Base-by-base conservation (phyloP, 2,113 vertebrate species). In the Zapus hudsonius region DNA sequence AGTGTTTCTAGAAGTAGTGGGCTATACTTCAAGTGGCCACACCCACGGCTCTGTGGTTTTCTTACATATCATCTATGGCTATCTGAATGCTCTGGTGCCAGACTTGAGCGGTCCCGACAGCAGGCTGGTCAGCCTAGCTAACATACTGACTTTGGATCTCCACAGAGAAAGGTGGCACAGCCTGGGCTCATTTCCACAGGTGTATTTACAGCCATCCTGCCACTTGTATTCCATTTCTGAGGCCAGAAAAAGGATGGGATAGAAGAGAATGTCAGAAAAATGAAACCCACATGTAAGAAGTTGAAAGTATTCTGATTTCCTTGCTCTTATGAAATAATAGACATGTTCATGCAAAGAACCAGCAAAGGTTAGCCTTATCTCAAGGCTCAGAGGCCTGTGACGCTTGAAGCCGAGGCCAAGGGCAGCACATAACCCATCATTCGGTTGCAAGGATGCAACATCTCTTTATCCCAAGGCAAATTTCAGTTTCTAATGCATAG, bases 241-340 rank as follows among this genome's bases (percentile, higher is more conserved):
- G 64, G 13, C 40, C 38, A 31, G 38, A 64, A 82, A 67, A 40
- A 12, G 47, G 1, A 4, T 33, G 11, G 8, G 42, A 13, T 55
- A 57, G 33, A 42, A 59, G 57, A 63, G 66, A 81, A 85, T 69
- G 52, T 79, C 69, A 88, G 89, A 63, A 76, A 40, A 91, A 55
- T 75, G 38, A 61, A 70, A 85, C 67, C 29, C 42, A 31, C 29
- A 16, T 67, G 57, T 80, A 80, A 83, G 36, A 84, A 42, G 80
- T 76, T 36, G 3, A 91, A 57, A 55, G 22, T 19, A 73, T 52
- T 70, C 72, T 29, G 19, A 64, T 42, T 42, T 38, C 42, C 33
- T 67, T 69, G 42, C 38, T 87, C 87, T 15, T 59, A 42, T 44
- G 36, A 90, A 81, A 59, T 7, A 33, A 59, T 7, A 33, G 61